Percentiles rank a stretch among this genome's conserved stretches.
These are phyloP conservation scores for Pitta sordida DNA, from an alignment of 2,113 vertebrate species.

Conservation along the genomic window DNA sequence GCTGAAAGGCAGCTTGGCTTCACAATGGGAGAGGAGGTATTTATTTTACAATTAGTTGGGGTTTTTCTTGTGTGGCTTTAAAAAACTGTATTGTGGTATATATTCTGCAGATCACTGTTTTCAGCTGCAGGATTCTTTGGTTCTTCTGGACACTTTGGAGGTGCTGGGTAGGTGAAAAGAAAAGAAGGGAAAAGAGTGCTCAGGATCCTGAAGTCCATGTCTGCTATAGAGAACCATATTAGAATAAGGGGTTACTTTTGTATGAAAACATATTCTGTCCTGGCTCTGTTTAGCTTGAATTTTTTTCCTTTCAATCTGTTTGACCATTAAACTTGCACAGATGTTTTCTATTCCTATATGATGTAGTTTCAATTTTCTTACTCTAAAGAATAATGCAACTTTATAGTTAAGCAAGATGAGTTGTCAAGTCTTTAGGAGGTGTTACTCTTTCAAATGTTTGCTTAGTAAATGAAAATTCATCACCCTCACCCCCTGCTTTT, in stretches of 20 bases:
- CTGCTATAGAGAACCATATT: not conserved
- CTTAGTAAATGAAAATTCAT: constrained; percentile 34
- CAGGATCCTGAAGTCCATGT: not conserved
- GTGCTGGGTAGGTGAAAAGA: not conserved
- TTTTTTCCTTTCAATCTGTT: constrained; percentile 21
- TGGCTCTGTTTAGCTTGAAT: constrained; percentile 31
- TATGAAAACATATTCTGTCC: constrained; percentile 9
- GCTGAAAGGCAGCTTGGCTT: constrained; percentile 71
- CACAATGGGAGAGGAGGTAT: constrained; percentile 84
- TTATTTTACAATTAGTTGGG: constrained; percentile 35
- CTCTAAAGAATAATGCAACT: constrained; percentile 45
- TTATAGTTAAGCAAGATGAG: constrained; percentile 53
- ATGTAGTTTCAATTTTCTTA: constrained; percentile 56
- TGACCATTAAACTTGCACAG: constrained; percentile 58
- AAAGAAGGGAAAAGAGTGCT: not conserved
- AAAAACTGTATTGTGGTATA: not conserved
- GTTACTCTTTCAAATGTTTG: constrained; percentile 58
- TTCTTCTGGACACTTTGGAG: constrained; percentile 12
- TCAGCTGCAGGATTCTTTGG: not conserved
- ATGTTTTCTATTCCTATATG: constrained; percentile 67
- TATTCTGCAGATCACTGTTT: not conserved
- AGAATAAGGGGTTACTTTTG: constrained; percentile 10
- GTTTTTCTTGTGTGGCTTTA: not conserved
- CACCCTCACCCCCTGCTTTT: not conserved
- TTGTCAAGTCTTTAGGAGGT: constrained; percentile 51